phyloP scores from a whole-genome alignment of 2,888 invertebrate genomes.

The Drosophila austrosaltans region DNA sequence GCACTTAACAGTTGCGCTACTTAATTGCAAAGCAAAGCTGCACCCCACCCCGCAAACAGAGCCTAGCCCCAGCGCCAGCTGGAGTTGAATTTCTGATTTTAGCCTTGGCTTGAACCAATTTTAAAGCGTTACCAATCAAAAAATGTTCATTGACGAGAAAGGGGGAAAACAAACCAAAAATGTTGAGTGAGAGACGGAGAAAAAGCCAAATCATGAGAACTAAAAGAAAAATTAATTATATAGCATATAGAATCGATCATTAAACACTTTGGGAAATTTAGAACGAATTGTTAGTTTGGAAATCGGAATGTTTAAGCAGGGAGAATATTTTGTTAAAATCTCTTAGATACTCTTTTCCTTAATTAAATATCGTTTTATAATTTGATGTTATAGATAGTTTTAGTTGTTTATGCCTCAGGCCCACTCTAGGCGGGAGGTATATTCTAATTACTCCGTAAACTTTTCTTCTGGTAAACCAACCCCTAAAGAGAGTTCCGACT shows the following conservation, averaged over 20 bases:
- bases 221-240: not conserved
- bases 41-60: conserved; percentile 8
- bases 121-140: conserved; percentile 17
- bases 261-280: not conserved
- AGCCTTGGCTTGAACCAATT: conserved; percentile 14
- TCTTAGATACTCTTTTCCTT: too few species aligned
- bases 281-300: not conserved
- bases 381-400: too few species aligned
- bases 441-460: too few species aligned
- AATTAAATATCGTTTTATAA: too few species aligned
- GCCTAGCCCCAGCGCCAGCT: not conserved
- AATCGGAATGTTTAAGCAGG: not conserved
- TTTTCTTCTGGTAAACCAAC: too few species aligned
- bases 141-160: conserved; percentile 14
- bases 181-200: not conserved
- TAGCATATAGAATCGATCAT: not conserved
- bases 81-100: conserved; percentile 8
- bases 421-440: too few species aligned
- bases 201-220: conserved; percentile 5
- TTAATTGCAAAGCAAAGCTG: conserved; percentile 38
- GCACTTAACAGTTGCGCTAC: conserved; percentile 40
- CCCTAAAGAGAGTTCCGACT: too few species aligned
- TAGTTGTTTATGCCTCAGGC: too few species aligned
- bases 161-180: not conserved
- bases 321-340: too few species aligned